Percentiles rank a stretch among this genome's conserved stretches.
phyloP scores from a whole-genome alignment of 2,888 invertebrate species.

The Seira musarum region DNA sequence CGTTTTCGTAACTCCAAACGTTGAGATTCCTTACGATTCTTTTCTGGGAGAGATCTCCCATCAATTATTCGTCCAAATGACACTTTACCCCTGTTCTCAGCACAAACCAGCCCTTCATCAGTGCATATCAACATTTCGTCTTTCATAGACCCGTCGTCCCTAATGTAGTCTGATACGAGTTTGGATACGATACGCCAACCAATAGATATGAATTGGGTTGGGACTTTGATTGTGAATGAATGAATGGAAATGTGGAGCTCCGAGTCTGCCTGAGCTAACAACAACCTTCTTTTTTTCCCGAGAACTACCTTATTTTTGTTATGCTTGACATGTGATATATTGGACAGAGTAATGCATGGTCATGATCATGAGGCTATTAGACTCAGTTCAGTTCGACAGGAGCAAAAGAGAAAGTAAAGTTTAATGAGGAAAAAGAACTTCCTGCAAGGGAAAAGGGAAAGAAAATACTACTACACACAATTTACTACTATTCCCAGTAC shows the following conservation, averaged over 20 bases:
- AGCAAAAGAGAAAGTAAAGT: constrained; percentile 1
- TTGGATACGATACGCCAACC: too few relatives aligned
- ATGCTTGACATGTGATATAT: constrained; percentile 51
- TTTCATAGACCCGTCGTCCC: not conserved
- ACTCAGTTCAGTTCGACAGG: not conserved
- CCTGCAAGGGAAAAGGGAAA: not conserved
- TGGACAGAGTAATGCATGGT: constrained; percentile 35
- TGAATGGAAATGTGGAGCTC: too few relatives aligned
- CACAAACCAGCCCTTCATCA: constrained; percentile 51
- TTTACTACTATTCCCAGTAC: constrained; percentile 57
- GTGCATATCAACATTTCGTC: constrained; percentile 56
- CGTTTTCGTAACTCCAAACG: constrained; percentile 36
- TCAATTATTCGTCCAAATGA: constrained; percentile 61
- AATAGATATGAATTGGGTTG: too few relatives aligned
- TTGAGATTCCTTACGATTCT: constrained; percentile 48
- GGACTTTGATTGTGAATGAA: too few relatives aligned
- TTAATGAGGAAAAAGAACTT: constrained; percentile 9
- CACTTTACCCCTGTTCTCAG: constrained; percentile 45
- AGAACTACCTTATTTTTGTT: constrained; percentile 20
- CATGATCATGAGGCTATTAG: constrained; percentile 14
- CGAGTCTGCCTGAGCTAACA: too few relatives aligned
- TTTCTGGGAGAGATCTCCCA: constrained; percentile 46
- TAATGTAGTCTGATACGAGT: too few relatives aligned
- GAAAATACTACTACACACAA: constrained; percentile 20
- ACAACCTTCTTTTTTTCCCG: too few relatives aligned